Evolutionary conservation across 1,140 invertebrate species (phyloP).

Genomic region (Euura lappo): DNA sequence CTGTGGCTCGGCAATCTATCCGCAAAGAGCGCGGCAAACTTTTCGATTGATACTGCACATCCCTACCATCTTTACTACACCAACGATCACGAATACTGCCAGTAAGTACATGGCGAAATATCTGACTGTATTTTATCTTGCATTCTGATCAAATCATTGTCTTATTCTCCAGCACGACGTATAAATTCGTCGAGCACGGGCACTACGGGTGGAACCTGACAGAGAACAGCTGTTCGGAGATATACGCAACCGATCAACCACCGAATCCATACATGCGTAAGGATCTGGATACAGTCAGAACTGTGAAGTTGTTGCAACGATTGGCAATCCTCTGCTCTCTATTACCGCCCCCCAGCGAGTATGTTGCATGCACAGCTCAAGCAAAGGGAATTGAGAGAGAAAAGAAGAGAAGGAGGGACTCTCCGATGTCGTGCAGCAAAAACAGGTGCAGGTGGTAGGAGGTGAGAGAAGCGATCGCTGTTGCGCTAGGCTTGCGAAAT

Average conservation of each 20-base stretch:
- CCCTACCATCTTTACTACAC: conserved; percentile 51
- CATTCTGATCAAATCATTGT: conserved; percentile 22
- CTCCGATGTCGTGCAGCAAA: conserved; percentile 6
- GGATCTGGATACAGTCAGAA: conserved; percentile 22
- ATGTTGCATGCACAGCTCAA: no score
- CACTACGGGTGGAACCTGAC: conserved; percentile 63
- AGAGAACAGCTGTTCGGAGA: conserved; percentile 41
- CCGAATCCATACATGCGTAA: conserved; percentile 62
- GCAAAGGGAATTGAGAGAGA: neutral
- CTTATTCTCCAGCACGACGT: conserved; percentile 42
- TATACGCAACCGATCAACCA: conserved; percentile 55
- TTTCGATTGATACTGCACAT: conserved; percentile 58
- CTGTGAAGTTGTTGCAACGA: neutral
- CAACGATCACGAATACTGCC: conserved; percentile 38
- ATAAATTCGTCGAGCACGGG: conserved; percentile 60
- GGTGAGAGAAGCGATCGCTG: neutral
- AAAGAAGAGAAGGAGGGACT: conserved; percentile 6
- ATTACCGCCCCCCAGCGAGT: no score
- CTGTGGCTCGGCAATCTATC: conserved; percentile 42
- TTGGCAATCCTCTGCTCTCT: no score
- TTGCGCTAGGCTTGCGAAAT: no score
- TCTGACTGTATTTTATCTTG: neutral
- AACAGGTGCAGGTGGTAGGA: conserved; percentile 12
- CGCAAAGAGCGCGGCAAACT: conserved; percentile 42
- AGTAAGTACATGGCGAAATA: conserved; percentile 44